phyloP scores from a whole-genome alignment of 2,888 invertebrate species.

The Rhopalosiphum nymphaeae region DNA sequence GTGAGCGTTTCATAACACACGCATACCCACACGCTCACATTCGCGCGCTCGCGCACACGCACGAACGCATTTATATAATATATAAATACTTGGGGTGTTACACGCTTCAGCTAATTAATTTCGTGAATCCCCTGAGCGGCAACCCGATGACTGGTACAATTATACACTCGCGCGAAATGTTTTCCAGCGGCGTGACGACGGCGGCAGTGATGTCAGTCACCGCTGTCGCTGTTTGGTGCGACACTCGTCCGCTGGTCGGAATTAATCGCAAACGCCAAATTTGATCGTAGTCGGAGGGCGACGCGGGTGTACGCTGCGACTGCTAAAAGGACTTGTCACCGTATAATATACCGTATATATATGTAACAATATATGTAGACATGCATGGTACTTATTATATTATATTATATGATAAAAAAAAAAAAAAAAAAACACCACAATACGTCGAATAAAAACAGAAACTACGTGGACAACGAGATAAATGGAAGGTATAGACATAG shows the following conservation, averaged over 20 bases:
- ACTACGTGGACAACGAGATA: not conserved
- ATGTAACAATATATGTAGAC: not conserved
- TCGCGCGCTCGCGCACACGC: not conserved
- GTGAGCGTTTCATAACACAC: not conserved
- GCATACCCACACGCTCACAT: not conserved
- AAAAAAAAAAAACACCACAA: not conserved
- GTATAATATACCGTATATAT: not conserved
- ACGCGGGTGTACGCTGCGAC: not conserved
- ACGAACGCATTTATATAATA: not conserved
- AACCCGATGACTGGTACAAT: not conserved
- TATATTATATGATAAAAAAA: not conserved
- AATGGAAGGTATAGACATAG: not conserved
- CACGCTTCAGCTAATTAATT: constrained; percentile 43
- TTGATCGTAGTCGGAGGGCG: not conserved
- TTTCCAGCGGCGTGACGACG: not conserved
- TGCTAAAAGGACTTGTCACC: not conserved
- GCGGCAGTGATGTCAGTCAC: constrained; percentile 12
- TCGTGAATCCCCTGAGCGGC: not conserved
- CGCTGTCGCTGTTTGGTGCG: not conserved
- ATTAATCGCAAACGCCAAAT: constrained; percentile 35
- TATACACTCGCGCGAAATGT: constrained; percentile 2
- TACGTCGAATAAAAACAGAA: not conserved
- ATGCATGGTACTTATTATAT: not conserved
- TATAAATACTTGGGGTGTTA: not conserved
- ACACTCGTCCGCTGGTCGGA: constrained; percentile 24